Evolutionary conservation across 1,140 invertebrate genomes (phyloP), one percentile per base, ranked within the genome.

Genomic region (Drosophila equinoxialis): DNA sequence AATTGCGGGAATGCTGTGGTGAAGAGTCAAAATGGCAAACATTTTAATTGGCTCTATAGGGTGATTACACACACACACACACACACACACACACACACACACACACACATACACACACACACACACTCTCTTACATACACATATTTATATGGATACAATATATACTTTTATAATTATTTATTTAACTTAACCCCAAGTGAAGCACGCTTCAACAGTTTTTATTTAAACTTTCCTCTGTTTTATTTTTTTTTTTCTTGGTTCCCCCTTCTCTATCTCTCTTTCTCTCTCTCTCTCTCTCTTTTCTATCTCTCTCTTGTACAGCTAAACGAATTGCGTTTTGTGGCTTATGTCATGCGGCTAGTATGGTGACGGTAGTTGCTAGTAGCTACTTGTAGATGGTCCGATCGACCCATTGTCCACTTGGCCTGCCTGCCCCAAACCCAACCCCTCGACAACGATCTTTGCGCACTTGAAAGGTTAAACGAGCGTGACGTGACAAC

Each of bases 391-490:
- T 30, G 55, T 30, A 30, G 26, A 30, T 73, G 55, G 65, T 62
- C 67, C 42, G 14, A 67, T 39, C 66, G 39, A 17, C 23, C 48
- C 55, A 30, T 58, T 41, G 33, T 37, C 51, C 57, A 69, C 17
- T 51, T 51, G 45, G 45, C 45, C 45, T 30, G 10, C 35, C 10
- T 51, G 45, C 8, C 45, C 17, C 45, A 48, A 6, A 20, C 45
- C 17, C 8, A 51, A 51, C 45, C 45, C 45, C 3, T 10, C 17
- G 20, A 51, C 20, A 23, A 26, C 61, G 74, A 77, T 70, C 76
- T 79, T 61, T 77, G 58, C 75, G 76, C 76, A 79, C 76, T 79
- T 78, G 76, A 79, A 73, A 79, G 76, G 75, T 79, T 79, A 79
- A 79, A 79, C 69, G 76, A 79, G 75, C 75, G 76, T 79, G 64